Evolutionary conservation across 2,797 vertebrate species (phyloP).

Genomic region (Prionace glauca): DNA sequence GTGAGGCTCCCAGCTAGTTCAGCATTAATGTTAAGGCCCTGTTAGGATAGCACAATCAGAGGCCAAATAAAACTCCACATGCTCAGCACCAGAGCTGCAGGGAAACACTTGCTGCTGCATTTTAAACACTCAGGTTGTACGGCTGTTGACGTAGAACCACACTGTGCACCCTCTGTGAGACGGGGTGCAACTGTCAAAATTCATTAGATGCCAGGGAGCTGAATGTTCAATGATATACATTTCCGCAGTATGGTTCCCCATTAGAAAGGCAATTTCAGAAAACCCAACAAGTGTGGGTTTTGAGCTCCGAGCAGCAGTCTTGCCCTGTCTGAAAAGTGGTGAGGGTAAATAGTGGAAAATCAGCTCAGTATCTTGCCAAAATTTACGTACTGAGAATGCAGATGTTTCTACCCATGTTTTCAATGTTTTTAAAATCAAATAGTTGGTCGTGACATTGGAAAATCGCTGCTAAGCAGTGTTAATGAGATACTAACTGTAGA

Average conservation of each 20-base stretch:
- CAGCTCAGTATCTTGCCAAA: not conserved
- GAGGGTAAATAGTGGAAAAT: not conserved
- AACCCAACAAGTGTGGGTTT: not conserved
- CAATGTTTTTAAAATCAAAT: not conserved
- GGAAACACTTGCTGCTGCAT: not conserved
- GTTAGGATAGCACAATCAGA: not conserved
- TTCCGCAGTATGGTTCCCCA: not conserved
- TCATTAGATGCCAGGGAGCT: not conserved
- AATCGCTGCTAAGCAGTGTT: not conserved
- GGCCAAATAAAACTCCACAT: not conserved
- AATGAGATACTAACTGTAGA: not conserved
- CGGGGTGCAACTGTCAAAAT: not conserved
- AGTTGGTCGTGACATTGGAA: not conserved
- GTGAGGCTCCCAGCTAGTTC: not conserved
- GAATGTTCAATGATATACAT: not conserved
- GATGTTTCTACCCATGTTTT: not conserved
- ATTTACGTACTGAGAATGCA: not conserved
- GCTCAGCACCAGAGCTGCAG: not conserved
- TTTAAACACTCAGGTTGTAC: not conserved
- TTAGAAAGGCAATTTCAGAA: not conserved
- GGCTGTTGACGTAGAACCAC: not conserved
- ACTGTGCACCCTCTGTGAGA: not conserved
- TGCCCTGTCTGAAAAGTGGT: not conserved
- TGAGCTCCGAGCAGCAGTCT: not conserved
- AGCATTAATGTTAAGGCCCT: not conserved